A percentile compares a stretch with the other conserved stretches of the same genome.
Evolutionary conservation across 2,888 invertebrate species (phyloP).

Genomic region (Oeneis ivallda): DNA sequence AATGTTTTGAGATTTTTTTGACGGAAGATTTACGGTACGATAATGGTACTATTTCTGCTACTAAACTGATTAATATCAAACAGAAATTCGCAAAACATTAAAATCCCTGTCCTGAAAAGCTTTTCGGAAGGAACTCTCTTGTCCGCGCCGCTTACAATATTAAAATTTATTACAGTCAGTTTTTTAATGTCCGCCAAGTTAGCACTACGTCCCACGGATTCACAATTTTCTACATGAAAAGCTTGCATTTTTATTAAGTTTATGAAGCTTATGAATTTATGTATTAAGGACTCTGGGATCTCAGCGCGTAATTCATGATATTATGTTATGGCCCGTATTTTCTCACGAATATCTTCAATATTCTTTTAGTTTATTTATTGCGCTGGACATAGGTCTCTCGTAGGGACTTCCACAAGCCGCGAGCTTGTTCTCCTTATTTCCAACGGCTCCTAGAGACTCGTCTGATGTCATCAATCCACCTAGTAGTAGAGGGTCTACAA

Average conservation of each 20-base stretch:
- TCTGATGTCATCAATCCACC: too few species aligned
- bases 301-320: not conserved
- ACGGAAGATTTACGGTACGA: too few species aligned
- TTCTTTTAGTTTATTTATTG: too few species aligned
- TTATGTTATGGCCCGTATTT: not conserved
- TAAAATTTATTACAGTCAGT: not conserved
- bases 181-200: not conserved
- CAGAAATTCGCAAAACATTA: not conserved
- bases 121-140: not conserved
- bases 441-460: too few species aligned
- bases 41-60: not conserved
- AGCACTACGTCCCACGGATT: not conserved
- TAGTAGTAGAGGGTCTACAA: too few species aligned
- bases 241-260: not conserved
- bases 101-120: not conserved
- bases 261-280: slow-evolving; percentile 5
- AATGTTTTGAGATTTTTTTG: too few species aligned
- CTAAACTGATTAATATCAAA: not conserved
- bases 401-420: too few species aligned
- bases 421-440: too few species aligned
- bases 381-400: too few species aligned
- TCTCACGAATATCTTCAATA: too few species aligned
- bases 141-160: not conserved
- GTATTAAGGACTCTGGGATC: not conserved
- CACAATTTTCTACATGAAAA: not conserved